Conservation (phyloP, 2,888 invertebrate species). For the Tribolium freemani region DNA sequence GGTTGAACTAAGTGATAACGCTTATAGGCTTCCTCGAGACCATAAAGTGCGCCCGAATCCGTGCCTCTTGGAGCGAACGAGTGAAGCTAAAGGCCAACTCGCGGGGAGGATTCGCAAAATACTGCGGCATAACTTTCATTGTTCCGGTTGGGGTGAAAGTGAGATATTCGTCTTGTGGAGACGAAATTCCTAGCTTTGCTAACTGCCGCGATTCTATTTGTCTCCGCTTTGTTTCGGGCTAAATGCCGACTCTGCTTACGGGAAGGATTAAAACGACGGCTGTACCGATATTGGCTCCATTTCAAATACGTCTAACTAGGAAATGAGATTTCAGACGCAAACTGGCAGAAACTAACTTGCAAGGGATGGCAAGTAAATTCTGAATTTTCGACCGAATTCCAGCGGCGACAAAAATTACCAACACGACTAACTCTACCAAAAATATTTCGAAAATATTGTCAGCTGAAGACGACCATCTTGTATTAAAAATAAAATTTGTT, state of each 20-base stretch:
- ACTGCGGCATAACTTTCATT: conserved; percentile 65
- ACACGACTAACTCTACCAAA: too few relatives aligned
- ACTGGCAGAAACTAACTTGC: not conserved
- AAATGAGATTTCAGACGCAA: too few relatives aligned
- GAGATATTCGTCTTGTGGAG: conserved; percentile 63
- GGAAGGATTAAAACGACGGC: conserved; percentile 35
- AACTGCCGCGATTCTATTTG: conserved; percentile 50
- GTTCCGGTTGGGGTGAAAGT: conserved; percentile 64
- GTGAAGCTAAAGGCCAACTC: conserved; percentile 55
- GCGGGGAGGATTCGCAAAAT: conserved; percentile 60
- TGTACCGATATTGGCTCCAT: not conserved
- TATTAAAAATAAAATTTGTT: too few relatives aligned
- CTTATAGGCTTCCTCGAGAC: conserved; percentile 61
- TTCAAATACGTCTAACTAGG: not conserved
- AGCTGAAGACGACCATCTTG: too few relatives aligned
- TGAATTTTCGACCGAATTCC: too few relatives aligned
- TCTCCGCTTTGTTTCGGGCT: conserved; percentile 46
- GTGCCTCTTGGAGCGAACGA: conserved; percentile 60
- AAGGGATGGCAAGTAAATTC: too few relatives aligned
- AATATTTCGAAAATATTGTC: too few relatives aligned
- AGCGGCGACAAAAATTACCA: too few relatives aligned
- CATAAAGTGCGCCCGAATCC: conserved; percentile 61
- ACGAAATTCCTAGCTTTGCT: conserved; percentile 61
- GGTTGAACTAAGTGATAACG: conserved; percentile 61
- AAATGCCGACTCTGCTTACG: conserved; percentile 44